Conservation (phyloP, 2,113 vertebrate species). For the Pholis gunnellus region DNA sequence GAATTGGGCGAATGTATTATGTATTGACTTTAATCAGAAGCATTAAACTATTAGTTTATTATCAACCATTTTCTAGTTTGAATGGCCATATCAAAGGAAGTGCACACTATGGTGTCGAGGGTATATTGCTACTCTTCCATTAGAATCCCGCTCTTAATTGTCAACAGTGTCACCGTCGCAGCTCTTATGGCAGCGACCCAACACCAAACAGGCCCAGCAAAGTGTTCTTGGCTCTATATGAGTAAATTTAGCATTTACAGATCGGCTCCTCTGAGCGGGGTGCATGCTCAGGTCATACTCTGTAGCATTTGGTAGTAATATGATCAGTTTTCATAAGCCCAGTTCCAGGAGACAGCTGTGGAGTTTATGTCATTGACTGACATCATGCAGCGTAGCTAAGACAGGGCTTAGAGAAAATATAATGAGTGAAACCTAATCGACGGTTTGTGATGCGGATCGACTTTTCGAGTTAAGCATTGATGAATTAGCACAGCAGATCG, state of each 20-base stretch:
- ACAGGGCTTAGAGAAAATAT: conserved; percentile 72
- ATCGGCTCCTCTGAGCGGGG: conserved; percentile 45
- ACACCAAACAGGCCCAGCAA: conserved; percentile 19
- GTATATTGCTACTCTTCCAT: not conserved
- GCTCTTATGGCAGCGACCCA: not conserved
- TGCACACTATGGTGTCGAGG: not conserved
- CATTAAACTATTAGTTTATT: not conserved
- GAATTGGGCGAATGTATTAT: not conserved
- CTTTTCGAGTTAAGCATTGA: conserved; percentile 53
- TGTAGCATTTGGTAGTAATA: conserved; percentile 73
- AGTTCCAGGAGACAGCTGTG: conserved; percentile 80
- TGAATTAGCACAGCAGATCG: conserved; percentile 49
- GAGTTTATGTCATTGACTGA: conserved; percentile 79
- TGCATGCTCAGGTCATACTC: conserved; percentile 68
- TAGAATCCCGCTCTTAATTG: not conserved
- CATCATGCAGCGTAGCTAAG: conserved; percentile 74
- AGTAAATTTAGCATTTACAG: conserved; percentile 60
- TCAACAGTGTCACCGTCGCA: conserved; percentile 9
- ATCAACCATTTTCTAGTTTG: not conserved
- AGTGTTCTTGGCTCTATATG: conserved; percentile 38
- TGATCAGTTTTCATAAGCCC: conserved; percentile 79
- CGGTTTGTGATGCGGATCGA: conserved; percentile 51
- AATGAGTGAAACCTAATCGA: conserved; percentile 73
- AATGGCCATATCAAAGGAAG: not conserved
- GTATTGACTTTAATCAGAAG: not conserved